Base-by-base conservation (phyloP, 2,888 invertebrate genomes). In the Dysmachus trigonus region DNA sequence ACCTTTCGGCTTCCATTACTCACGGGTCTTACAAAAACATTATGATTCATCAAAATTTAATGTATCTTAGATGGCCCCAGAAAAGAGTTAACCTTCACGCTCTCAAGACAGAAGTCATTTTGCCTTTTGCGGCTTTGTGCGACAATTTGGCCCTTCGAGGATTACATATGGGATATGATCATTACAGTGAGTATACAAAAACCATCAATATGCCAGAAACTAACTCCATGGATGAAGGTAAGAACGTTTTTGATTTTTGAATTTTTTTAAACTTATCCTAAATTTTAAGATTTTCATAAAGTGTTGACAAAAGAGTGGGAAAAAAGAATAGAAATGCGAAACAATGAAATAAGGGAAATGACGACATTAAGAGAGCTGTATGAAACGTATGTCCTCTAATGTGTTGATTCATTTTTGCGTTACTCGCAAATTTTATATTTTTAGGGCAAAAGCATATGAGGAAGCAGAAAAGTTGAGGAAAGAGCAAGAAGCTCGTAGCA, bases 141-240 rank as follows among this genome's bases (percentile, higher is more conserved):
- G 89, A 90, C 53, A 89, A 90, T 35, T 88, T 91, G 18, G 89
- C 90, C 0, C 72, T 91, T 53, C 89, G 91, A 2, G 90, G 89
- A 7, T 51, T 91, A 2, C 91, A 90, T 79, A 88, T 88, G 0
- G 86, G 87, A 2, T 91, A 90, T 30, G 91, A 91, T 87, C 88
- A 89, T 47, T 87, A 89, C 1, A 90, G 91, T 76, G 89, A 90
- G 22, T 88, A 88, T 51, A 89, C 62, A n/a, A 62, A 53, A 53
- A 35, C 81, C 1, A 18, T 62, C 62, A n/a, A 31, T 10, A 27
- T 51, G 3, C 22, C 79, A n/a, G 62, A 62, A 18, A 27, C 27
- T 13, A 7, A n/a, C 2, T 62, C 10, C 18, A 1, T 10, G 7
- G 62, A 0, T 10, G 62, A 62, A 27, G 18, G 62, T 62, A 22